Conservation (phyloP, 2,113 vertebrate species). For the Sprattus sprattus region DNA sequence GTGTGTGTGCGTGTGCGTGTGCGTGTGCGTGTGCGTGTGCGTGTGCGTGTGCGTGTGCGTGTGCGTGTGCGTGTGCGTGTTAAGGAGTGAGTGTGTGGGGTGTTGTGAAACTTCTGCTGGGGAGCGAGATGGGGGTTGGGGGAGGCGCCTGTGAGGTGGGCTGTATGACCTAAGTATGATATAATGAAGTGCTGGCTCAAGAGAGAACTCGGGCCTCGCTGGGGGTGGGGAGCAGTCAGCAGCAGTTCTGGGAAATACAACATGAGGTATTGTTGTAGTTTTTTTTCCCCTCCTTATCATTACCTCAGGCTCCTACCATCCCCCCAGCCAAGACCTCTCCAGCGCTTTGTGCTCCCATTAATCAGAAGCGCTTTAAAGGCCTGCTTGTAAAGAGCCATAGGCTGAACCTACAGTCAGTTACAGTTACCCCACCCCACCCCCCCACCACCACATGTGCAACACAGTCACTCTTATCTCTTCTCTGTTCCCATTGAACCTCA, state of each 20-base stretch:
- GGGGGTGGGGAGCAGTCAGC: neutral
- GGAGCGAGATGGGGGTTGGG: constrained; percentile 20
- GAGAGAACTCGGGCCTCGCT: neutral
- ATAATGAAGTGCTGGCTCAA: neutral
- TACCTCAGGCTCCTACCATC: neutral
- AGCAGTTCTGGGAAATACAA: neutral
- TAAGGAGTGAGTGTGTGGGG: neutral
- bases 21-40: neutral
- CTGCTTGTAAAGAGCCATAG: constrained; percentile 3
- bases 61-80: neutral
- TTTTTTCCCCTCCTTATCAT: neutral
- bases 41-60: neutral
- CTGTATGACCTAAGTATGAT: constrained; percentile 8
- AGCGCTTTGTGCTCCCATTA: constrained; percentile 1
- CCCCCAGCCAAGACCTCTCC: neutral
- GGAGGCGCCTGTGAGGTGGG: neutral
- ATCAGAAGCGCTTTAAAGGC: neutral
- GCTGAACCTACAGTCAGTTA: neutral
- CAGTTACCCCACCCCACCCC: neutral
- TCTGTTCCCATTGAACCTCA: neutral
- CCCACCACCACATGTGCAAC: neutral
- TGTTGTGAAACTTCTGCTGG: constrained; percentile 7
- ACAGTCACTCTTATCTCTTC: neutral
- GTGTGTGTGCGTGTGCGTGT: neutral
- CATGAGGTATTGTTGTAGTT: neutral